Base-by-base conservation (phyloP, 2,797 vertebrate genomes). In the Oryzias sinensis region DNA sequence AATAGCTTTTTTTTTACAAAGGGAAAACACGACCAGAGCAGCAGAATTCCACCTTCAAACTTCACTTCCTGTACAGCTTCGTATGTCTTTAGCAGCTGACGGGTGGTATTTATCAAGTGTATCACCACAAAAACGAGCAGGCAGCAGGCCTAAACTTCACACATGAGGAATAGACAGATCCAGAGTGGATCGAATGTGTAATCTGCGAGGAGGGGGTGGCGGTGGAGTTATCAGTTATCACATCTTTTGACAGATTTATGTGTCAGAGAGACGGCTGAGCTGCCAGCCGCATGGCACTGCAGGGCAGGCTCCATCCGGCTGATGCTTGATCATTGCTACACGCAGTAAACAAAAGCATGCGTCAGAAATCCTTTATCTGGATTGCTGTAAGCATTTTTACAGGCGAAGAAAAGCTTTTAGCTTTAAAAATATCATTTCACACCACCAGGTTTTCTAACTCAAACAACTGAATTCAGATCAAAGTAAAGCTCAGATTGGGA, bases 131-230 rank as follows among this genome's bases (percentile, higher is more conserved):
- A 56, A 46, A 40, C 56, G 6, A 7, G 22, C 56, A 59, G 59
- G 62, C 61, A 62, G 65, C 57, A 64, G 49, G 73, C 53, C 73
- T 68, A 77, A 70, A 73, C 65, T 61, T 80, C 68, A 78, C 79
- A 76, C 61, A 79, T 87, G 83, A 85, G 61, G 42, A 70, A 88
- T 84, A 72, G 73, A 80, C 76, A 65, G 65, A 81, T 80, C 76
- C 74, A 62, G 53, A 76, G 72, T 68, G 82, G 80, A 86, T 76
- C 62, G 68, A 85, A 87, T 72, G 74, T 82, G 62, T 79, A 84
- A 86, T 85, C 82, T 76, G 56, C 2, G 11, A 62, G 58, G 22
- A 57, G 41, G 46, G 27, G 50, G 17, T 24, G 22, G 46, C 6
- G 62, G 47, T 55, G 63, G 74, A 81, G 65, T 68, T 78, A 86